A percentile compares a stretch with the other conserved stretches of the same genome.
These are phyloP conservation scores for Lepidocyrtinus sp. DNA, from an alignment of 2,888 invertebrate genomes.

Conservation along the genomic window DNA sequence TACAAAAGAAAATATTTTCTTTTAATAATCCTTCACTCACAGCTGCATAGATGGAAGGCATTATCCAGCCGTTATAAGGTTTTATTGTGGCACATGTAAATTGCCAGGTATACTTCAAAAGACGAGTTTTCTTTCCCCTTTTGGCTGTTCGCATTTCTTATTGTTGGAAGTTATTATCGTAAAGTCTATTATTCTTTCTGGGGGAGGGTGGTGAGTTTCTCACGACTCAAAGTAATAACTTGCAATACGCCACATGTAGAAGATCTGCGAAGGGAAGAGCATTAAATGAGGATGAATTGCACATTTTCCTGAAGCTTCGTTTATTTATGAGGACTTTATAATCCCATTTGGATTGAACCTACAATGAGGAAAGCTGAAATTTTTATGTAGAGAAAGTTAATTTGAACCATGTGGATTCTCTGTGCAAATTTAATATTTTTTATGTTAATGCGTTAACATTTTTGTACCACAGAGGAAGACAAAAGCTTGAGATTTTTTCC, in stretches of 20 bases:
- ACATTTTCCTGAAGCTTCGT: not conserved
- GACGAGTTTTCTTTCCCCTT: not conserved
- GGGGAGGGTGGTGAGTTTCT: not conserved
- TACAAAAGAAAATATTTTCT: not conserved
- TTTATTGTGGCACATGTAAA: conserved; percentile 3
- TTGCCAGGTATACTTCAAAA: not conserved
- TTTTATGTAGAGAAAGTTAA: not conserved
- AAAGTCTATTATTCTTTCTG: not conserved
- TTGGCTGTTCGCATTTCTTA: too few species aligned
- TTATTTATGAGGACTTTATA: conserved; percentile 1
- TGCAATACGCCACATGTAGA: not conserved
- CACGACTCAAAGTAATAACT: not conserved
- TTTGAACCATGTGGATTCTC: not conserved
- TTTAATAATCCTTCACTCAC: conserved; percentile 5
- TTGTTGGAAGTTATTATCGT: too few species aligned
- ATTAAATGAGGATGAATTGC: not conserved
- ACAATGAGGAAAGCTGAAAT: not conserved
- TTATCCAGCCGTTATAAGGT: not conserved
- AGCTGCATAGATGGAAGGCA: not conserved
- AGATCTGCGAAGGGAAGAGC: not conserved
- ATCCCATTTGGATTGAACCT: not conserved
- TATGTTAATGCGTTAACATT: too few species aligned
- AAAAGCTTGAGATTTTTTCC: too few species aligned
- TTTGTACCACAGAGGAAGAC: too few species aligned
- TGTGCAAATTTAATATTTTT: not conserved